Evolutionary conservation across 2,797 vertebrate species (phyloP).

Genomic region (Phataginus tetradactyla): DNA sequence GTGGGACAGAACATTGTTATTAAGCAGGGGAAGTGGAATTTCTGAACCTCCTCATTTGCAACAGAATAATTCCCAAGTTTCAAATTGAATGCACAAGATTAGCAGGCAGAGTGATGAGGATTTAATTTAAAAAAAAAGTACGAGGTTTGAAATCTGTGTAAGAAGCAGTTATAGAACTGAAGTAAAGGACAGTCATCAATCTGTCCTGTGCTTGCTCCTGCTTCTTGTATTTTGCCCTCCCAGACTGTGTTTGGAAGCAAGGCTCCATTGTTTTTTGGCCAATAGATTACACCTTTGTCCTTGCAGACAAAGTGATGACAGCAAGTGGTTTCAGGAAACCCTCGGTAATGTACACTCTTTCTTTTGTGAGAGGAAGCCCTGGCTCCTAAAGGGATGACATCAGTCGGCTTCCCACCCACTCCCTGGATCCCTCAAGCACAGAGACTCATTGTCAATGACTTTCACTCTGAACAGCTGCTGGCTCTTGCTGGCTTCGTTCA

Average conservation of each 20-base stretch:
- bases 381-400: conserved; percentile 49
- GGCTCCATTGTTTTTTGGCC: conserved; percentile 45
- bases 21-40: conserved; percentile 63
- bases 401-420: conserved; percentile 40
- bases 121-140: conserved; percentile 17
- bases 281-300: conserved; percentile 66
- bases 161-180: background rate
- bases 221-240: background rate
- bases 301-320: conserved; percentile 58
- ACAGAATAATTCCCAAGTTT: conserved; percentile 24
- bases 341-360: conserved; percentile 45
- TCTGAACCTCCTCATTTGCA: conserved; percentile 57
- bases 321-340: conserved; percentile 59
- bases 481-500: conserved; percentile 8
- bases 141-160: background rate
- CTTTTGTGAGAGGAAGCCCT: conserved; percentile 46
- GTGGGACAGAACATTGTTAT: background rate
- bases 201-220: background rate
- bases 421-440: conserved; percentile 49
- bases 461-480: conserved; percentile 51
- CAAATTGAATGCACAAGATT: background rate
- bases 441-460: conserved; percentile 67
- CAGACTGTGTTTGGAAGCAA: conserved; percentile 53
- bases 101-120: conserved; percentile 26
- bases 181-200: background rate